These are phyloP conservation scores for Aspidiotus rigidus DNA, from an alignment of 2,888 invertebrate genomes.

Conservation along the genomic window DNA sequence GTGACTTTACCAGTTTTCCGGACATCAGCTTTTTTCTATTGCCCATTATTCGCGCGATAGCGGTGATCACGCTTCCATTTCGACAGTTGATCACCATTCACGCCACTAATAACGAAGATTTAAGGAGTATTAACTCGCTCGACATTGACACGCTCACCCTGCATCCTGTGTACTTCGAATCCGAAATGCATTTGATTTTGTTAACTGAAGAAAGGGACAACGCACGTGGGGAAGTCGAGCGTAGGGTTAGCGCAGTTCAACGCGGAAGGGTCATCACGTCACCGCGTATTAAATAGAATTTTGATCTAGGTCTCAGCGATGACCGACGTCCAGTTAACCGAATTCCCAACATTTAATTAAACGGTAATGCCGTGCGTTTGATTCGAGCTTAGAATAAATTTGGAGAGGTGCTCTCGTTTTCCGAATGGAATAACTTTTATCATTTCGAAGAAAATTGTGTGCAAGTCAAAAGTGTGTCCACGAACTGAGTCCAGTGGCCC, in stretches of 20 bases:
- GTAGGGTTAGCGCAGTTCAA: background rate
- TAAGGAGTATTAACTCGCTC: slow-evolving; percentile 18
- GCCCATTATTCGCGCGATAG: background rate
- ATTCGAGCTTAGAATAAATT: too few species aligned
- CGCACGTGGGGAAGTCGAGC: slow-evolving; percentile 1
- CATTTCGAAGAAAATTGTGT: too few species aligned
- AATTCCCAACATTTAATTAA: slow-evolving; percentile 23
- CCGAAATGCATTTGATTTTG: too few species aligned
- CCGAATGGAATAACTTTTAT: too few species aligned
- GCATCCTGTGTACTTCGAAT: too few species aligned
- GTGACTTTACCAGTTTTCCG: too few species aligned
- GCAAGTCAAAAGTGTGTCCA: too few species aligned
- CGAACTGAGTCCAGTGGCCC: too few species aligned
- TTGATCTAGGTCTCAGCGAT: slow-evolving; percentile 16
- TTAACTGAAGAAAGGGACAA: background rate
- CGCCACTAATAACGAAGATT: slow-evolving; percentile 28
- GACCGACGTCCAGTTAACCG: slow-evolving; percentile 8
- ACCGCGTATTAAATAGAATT: slow-evolving; percentile 17
- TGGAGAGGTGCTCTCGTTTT: too few species aligned
- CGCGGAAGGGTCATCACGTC: background rate
- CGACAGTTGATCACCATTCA: slow-evolving; percentile 20
- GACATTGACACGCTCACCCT: too few species aligned
- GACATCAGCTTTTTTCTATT: background rate
- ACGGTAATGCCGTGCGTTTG: background rate
- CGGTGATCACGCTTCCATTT: slow-evolving; percentile 24